Base-by-base conservation (phyloP, 2,113 vertebrate species). In the Paralichthys olivaceus region DNA sequence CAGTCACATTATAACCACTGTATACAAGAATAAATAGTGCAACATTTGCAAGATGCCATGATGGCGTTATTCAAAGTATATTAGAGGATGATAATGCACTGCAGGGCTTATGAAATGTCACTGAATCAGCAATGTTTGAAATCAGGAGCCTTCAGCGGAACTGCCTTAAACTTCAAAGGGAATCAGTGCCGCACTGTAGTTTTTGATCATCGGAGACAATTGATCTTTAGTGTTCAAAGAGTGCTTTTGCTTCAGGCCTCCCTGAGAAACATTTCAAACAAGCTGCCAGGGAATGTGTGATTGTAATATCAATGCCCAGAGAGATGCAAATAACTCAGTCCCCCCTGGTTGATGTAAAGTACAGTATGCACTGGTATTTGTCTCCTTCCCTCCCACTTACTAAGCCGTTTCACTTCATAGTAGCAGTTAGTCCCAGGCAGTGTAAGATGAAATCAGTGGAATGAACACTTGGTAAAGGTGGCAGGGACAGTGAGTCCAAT, bases 191-290 rank as follows among this genome's bases (percentile, higher is more conserved):
- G 79, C 64, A 25, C 79, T 77, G 81, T 88, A 75, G 75, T 84
- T 90, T 91, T 92, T 91, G 88, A 93, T 93, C 89, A 89, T 53
- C 67, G 64, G 58, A 90, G 84, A 92, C 89, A 92, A 92, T 83
- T 87, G 90, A 93, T 93, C 87, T 88, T 80, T 84, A 65, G 77
- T 60, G 79, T 84, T 91, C 84, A 91, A 91, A 92, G 86, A 87
- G 84, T 81, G 85, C 87, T 87, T 88, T 83, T 69, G 84, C 85
- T 88, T 73, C 79, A 81, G 90, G 91, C 87, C 84, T 86, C 67
- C 65, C 85, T 73, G 8, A 79, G 80, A 86, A 85, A 63, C 64
- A 67, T 80, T 87, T 85, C 69, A 77, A 80, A 84, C 72, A 71
- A 77, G 26, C 51, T 82, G 77, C 75, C 76, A 80, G 54, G 23